Evolutionary conservation across 2,888 invertebrate species (phyloP), one percentile per base, ranked within the genome.

Genomic region (Amblyteles armatorius): DNA sequence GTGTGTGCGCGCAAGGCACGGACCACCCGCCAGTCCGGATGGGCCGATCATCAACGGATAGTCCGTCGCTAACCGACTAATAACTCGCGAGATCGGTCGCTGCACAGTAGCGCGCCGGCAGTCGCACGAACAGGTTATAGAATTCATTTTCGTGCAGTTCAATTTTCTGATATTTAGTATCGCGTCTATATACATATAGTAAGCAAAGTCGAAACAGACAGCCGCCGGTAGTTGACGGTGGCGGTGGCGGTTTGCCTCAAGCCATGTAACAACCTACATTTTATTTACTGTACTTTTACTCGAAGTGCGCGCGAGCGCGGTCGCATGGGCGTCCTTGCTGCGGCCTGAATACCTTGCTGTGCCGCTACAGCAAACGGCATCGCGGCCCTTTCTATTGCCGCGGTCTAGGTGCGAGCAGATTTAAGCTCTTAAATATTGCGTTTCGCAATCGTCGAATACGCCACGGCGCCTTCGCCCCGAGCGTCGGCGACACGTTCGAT

Each of bases 201-300:
- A 65, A 74, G 76, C 67, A 40, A 77, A 57, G 77, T 84, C 80
- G 50, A 57, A 84, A 72, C 76, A 67, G 80, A 72, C 65, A 77
- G 76, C 65, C 60, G 60, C 76, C 67, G 83, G 72, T 76, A 84
- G 83, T 52, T 50, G 67, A 60, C 72, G 71, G 65, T 16, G 79
- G 79, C 63, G 69, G 72, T 57, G 87, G 84, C 85, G 87, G 88
- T 83, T 90, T 86, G 91, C 91, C 92, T 89, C 89, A 87, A 91
- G 91, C 88, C 88, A 92, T 88, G 89, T 91, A 88, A 90, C 90
- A 91, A 90, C 91, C 91, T 90, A 91, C 91, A 92, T 92, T 89
- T 89, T 89, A 91, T 91, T 90, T 91, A 83, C 87, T 89, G 90
- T 90, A 90, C 91, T 91, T 91, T 92, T 92, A 91, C 91, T 91